Conservation (phyloP, 2,113 vertebrate genomes). For the Hoplias malabaricus region DNA sequence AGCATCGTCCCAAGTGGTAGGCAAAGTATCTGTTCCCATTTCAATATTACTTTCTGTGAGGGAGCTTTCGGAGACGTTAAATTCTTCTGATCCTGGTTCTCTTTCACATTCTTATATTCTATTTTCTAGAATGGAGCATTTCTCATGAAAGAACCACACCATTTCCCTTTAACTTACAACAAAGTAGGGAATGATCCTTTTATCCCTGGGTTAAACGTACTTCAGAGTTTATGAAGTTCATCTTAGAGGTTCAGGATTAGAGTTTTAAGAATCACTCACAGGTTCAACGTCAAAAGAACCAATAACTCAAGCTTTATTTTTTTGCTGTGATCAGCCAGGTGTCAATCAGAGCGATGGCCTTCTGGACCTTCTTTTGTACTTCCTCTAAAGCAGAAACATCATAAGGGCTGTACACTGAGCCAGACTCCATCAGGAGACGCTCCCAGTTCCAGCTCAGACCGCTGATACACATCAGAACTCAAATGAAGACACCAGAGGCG, state of each 20-base stretch:
- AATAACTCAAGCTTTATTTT: conserved; percentile 54
- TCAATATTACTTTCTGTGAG: too few species aligned
- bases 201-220: background rate
- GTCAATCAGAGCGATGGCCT: conserved; percentile 28
- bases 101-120: too few species aligned
- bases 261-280: background rate
- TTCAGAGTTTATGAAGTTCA: background rate
- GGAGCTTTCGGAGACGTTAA: too few species aligned
- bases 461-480: conserved; percentile 16
- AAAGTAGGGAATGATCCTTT: background rate
- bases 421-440: background rate
- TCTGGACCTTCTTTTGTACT: background rate
- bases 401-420: conserved; percentile 25
- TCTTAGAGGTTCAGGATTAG: background rate
- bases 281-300: background rate
- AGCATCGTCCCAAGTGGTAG: too few species aligned
- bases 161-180: too few species aligned
- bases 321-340: background rate
- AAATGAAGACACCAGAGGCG: conserved; percentile 30
- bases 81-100: too few species aligned
- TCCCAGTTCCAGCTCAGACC: conserved; percentile 13
- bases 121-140: too few species aligned
- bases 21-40: too few species aligned
- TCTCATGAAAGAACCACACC: too few species aligned
- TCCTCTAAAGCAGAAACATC: background rate